phyloP scores from a whole-genome alignment of 2,888 invertebrate genomes.

The Cheilosia vulpina region DNA sequence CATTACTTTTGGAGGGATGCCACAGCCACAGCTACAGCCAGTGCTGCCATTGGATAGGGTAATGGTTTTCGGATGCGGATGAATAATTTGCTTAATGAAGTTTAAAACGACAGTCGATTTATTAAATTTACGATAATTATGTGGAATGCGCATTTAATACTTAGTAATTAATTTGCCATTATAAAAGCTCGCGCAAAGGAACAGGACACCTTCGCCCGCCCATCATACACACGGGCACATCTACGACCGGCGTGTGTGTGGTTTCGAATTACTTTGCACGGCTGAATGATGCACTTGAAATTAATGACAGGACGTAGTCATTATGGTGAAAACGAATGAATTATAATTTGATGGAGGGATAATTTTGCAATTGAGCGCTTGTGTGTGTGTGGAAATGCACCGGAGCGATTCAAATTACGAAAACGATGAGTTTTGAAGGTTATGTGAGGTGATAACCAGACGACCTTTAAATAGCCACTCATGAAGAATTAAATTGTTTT shows the following conservation, averaged over 20 bases:
- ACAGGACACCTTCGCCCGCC: not conserved
- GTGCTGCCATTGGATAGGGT: slow-evolving; percentile 14
- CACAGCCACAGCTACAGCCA: not conserved
- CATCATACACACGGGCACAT: not conserved
- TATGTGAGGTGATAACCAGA: not conserved
- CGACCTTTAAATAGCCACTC: not conserved
- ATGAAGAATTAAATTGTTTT: no score
- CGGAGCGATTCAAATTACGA: slow-evolving; percentile 17
- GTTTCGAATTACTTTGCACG: slow-evolving; percentile 32
- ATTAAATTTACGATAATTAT: slow-evolving; percentile 73
- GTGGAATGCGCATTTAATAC: slow-evolving; percentile 69
- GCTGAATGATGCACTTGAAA: slow-evolving; percentile 43
- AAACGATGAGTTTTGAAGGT: slow-evolving; percentile 2
- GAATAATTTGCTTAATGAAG: slow-evolving; percentile 74
- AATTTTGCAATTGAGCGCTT: slow-evolving; percentile 28
- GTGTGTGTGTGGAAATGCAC: not conserved
- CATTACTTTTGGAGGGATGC: slow-evolving; percentile 1
- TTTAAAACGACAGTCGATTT: slow-evolving; percentile 73
- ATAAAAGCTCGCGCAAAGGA: slow-evolving; percentile 4
- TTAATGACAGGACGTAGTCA: slow-evolving; percentile 59
- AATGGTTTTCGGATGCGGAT: slow-evolving; percentile 71
- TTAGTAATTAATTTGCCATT: slow-evolving; percentile 72
- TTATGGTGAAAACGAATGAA: slow-evolving; percentile 19
- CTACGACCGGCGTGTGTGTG: not conserved
- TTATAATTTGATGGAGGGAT: not conserved